Evolutionary conservation across 2,113 vertebrate genomes (phyloP).

Genomic region (Saccopteryx leptura): DNA sequence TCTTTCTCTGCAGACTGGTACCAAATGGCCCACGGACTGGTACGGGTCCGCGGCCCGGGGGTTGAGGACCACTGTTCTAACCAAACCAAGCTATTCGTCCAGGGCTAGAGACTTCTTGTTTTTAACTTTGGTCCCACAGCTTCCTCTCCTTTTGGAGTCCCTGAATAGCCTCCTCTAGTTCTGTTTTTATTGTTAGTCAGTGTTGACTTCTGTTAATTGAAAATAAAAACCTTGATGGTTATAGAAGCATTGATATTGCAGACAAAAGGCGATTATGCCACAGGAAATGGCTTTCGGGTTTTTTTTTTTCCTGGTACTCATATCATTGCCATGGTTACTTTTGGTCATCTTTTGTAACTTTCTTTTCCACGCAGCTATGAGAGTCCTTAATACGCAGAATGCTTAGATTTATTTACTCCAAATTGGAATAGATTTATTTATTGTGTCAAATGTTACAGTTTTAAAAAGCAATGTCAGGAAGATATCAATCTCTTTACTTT

Average conservation of each 20-base stretch:
- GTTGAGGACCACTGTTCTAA: no score
- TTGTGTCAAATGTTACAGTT: not conserved
- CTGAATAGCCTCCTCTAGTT: not conserved
- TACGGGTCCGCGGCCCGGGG: no score
- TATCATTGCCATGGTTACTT: not conserved
- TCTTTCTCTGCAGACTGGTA: no score
- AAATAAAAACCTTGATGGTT: not conserved
- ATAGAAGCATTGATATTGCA: not conserved
- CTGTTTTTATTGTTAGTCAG: constrained; percentile 33
- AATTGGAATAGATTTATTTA: constrained; percentile 1
- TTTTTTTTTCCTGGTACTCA: not conserved
- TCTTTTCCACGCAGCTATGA: not conserved
- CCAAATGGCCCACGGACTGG: no score
- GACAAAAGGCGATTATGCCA: not conserved
- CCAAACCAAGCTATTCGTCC: no score
- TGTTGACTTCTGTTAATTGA: constrained; percentile 45
- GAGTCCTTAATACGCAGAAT: not conserved
- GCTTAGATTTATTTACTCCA: constrained; percentile 12
- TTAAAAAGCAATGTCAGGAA: not conserved
- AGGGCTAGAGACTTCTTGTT: not conserved
- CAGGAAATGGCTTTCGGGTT: not conserved
- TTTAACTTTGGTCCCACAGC: not conserved
- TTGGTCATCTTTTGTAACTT: constrained; percentile 7
- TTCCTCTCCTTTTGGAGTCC: not conserved
- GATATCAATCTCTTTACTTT: not conserved